These are phyloP conservation scores for Eretmochelys imbricata DNA, from an alignment of 2,113 vertebrate genomes.

Conservation along the genomic window DNA sequence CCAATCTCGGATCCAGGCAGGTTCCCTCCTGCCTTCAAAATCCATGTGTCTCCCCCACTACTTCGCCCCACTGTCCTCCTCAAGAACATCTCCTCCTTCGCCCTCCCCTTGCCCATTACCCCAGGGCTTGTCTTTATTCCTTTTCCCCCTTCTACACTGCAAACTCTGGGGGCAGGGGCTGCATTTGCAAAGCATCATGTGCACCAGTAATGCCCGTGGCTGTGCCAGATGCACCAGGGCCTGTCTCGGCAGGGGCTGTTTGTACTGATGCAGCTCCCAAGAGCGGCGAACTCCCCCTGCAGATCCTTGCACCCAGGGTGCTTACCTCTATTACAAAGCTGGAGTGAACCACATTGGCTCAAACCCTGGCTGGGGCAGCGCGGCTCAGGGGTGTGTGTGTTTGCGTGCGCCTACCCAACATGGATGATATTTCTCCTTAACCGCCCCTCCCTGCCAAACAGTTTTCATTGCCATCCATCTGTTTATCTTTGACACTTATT, in stretches of 20 bases:
- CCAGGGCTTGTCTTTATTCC: neutral
- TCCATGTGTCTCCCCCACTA: neutral
- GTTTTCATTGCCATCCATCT: neutral
- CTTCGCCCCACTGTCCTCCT: neutral
- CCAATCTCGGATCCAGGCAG: too few species aligned
- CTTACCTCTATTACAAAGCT: neutral
- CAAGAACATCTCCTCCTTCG: neutral
- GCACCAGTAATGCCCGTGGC: neutral
- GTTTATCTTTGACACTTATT: neutral
- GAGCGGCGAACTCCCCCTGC: neutral
- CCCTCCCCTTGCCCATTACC: neutral
- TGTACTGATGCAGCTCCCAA: neutral
- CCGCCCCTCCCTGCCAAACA: neutral
- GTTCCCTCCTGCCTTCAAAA: fast-evolving
- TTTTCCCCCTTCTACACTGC: neutral
- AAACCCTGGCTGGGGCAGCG: neutral
- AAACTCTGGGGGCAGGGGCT: neutral
- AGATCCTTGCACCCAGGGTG: neutral
- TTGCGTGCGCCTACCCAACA: neutral
- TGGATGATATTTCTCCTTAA: neutral
- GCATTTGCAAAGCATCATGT: neutral
- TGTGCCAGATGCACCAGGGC: neutral
- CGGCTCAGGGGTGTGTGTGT: too few species aligned
- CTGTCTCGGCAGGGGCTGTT: neutral
- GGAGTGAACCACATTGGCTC: neutral